Evolutionary conservation across 2,888 invertebrate species (phyloP), one percentile per base, ranked within the genome.

Genomic region (Brassicogethes aeneus): DNA sequence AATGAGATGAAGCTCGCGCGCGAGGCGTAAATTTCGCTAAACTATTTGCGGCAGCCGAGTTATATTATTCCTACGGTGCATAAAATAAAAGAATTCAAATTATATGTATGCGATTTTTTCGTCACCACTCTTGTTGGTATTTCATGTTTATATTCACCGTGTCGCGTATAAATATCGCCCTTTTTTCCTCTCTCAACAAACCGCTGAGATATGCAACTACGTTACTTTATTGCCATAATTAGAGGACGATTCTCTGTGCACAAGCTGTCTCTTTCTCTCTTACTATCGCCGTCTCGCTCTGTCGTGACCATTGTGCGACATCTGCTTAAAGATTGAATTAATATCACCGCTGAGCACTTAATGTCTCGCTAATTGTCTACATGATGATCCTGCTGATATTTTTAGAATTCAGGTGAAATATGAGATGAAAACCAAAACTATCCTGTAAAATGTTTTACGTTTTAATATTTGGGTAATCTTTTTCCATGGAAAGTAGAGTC

Each of bases 111-210:
- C 62, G 61, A 64, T 66, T 67, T 66, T 67, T 65, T 63, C 62
- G 65, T 64, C 65, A 65, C 59, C 57, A 51, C 53, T 54, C 56
- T 57, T 58, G 59, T 62, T 64, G 66, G 65, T 64, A 59, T 65
- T 66, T 65, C 66, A 65, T 68, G 68, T 68, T 61, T 68, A 67
- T 66, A 66, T 66, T 64, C 67, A 62, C 61, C 55, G 61, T 63
- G 62, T 63, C 64, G 61, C 62, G 55, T 61, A 66, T 66, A 66
- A 66, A 66, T 66, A 64, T 59, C 57, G 44, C 44, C 53, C 53
- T 57, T 59, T 60, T 59, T 56, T 50, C 40, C 44, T 39, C 43
- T 45, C 41, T 41, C 43, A 43, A 48, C 37, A 44, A 39, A 37
- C 36, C 42, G 48, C 44, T 47, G 51, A 52, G 53, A 57, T 57